These are phyloP conservation scores for Brachyalestes nurse DNA, from an alignment of 2,797 vertebrate species.

Conservation along the genomic window DNA sequence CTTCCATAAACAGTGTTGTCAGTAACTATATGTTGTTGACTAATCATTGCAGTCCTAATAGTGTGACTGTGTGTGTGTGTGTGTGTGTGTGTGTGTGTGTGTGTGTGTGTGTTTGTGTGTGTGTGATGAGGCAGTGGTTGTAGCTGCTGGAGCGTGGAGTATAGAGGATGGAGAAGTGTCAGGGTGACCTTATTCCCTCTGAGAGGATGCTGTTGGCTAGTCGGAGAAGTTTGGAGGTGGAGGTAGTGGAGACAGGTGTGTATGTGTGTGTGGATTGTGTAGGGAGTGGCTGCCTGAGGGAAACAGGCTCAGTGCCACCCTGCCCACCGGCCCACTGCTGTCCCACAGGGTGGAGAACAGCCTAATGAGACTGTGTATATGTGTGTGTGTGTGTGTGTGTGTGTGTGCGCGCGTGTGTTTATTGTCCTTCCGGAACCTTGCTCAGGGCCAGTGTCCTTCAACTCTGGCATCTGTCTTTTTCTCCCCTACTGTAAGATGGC, in stretches of 20 bases:
- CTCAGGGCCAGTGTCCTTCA: slow-evolving; percentile 50
- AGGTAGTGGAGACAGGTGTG: slow-evolving; percentile 28
- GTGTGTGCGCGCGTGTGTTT: slow-evolving; percentile 22
- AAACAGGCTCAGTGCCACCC: slow-evolving; percentile 54
- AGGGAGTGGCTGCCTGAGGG: slow-evolving; percentile 45
- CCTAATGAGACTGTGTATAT: slow-evolving; percentile 41
- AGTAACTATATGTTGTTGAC: too few species aligned
- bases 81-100: not conserved
- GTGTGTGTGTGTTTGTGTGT: slow-evolving; percentile 21
- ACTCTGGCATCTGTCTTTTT: slow-evolving; percentile 42
- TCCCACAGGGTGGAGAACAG: slow-evolving; percentile 45
- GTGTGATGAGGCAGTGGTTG: slow-evolving; percentile 24
- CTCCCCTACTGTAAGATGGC: slow-evolving; percentile 25
- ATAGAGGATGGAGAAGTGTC: slow-evolving; percentile 14
- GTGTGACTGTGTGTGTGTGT: too few species aligned
- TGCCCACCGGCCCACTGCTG: slow-evolving; percentile 44
- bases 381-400: slow-evolving; percentile 12
- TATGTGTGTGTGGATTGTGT: slow-evolving; percentile 19
- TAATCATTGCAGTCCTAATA: too few species aligned
- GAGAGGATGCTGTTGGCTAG: slow-evolving; percentile 26
- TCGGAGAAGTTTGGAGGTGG: slow-evolving; percentile 34
- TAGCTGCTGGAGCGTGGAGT: not conserved
- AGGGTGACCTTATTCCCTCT: slow-evolving; percentile 42
- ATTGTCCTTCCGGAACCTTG: slow-evolving; percentile 46
- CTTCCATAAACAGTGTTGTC: too few species aligned